Evolutionary conservation across 2,888 invertebrate species (phyloP), one percentile per base, ranked within the genome.

Genomic region (Xestia rhomboidea): DNA sequence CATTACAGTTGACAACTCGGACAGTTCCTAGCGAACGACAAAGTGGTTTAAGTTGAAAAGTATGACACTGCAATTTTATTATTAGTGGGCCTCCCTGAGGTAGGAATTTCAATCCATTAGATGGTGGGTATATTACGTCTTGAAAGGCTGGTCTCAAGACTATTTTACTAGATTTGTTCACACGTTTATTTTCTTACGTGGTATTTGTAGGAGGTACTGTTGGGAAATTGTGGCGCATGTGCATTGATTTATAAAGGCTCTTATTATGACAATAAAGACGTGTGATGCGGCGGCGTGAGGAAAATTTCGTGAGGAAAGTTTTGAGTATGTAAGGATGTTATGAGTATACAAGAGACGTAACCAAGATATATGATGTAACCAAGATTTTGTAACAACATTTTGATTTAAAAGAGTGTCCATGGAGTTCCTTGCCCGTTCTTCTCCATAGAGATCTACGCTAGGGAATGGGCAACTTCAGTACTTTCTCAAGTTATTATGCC

Each of bases 1-100:
- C 81, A 89, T 89, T 90, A 87, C 67, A 80, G 68, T 82, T 89
- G 88, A 86, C 85, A 83, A 85, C 74, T 86, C 77, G 30, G 81
- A 88, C 83, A 82, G 85, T 75, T 81, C 76, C 44, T 69, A 68
- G 73, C 76, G 74, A 68, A 76, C 75, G 68, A 73, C 78, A 84
- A 88, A 89, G 86, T 83, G 74, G 82, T 73, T 73, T 73, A 86
- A 83, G 73, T 86, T 77, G 77, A 70, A 82, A 76, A 80, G 41
- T 81, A 76, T 79, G 54, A 77, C 70, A 78, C 51, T 81, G 83
- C 81, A 89, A 84, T 89, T 89, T 81, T 81, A 70, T 82, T 72
- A 81, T 81, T 82, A 81, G 72, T 64, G 13, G 46, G 68, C 5
- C 21, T 62, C 11, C 62, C 21, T 1, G 60, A 60, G 57, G 69